Conservation (phyloP, 2,888 invertebrate species). For the Osmoderma eremita region DNA sequence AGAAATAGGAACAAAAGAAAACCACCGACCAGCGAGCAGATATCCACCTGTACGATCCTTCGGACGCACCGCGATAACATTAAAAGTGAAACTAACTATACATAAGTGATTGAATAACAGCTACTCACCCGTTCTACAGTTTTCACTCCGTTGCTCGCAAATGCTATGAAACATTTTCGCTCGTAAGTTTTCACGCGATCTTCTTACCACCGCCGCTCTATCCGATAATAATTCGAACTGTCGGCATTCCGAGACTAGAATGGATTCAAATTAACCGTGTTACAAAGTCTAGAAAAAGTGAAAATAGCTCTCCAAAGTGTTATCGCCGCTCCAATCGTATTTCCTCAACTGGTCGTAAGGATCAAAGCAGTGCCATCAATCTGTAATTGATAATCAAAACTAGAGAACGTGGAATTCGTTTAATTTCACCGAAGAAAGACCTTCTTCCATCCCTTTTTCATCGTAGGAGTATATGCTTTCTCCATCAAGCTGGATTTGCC, state of each 20-base stretch:
- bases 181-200: not conserved
- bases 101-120: slow-evolving; percentile 30
- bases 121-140: not conserved
- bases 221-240: too few species aligned
- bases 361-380: not conserved
- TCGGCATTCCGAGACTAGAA: too few species aligned
- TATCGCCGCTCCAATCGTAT: not conserved
- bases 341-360: not conserved
- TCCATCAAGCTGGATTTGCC: not conserved
- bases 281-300: not conserved
- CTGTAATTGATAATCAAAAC: not conserved
- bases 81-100: slow-evolving; percentile 30
- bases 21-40: slow-evolving; percentile 6
- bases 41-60: not conserved
- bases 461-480: not conserved
- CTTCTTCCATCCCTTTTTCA: not conserved
- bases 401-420: not conserved
- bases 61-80: slow-evolving; percentile 16
- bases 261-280: too few species aligned
- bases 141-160: slow-evolving; percentile 25
- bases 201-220: not conserved
- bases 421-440: not conserved
- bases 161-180: slow-evolving; percentile 11
- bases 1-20: slow-evolving; percentile 13
- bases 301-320: slow-evolving; percentile 27